Base-by-base conservation (phyloP, 2,888 invertebrate genomes). In the Watsonalla binaria region DNA sequence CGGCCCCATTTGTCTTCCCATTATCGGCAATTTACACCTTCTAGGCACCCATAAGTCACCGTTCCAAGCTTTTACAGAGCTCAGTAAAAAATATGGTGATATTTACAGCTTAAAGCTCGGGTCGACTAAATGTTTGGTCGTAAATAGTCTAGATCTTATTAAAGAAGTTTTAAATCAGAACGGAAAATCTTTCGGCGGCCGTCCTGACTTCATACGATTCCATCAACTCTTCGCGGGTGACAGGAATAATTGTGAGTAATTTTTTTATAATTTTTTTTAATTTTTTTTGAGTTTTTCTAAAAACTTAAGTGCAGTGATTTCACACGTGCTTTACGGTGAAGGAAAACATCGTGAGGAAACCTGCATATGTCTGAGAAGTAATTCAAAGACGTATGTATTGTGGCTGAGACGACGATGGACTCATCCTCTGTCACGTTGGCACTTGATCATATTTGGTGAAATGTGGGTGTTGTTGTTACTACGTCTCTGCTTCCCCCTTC, bases 211-310 rank as follows among this genome's bases (percentile, higher is more conserved):
- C 79, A 78, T 94, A 63, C 89, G 97, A 14, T 97, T 96, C 78
- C 94, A 96, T 73, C 92, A 94, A 62, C 93, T 97, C 7, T 97
- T 97, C 79, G 96, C 95, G 35, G 96, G 96, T 39, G 95, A 96
- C 83, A 91, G 96, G 54, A 96, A 96, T 82, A 96, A 96, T 78
- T 96, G 96, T 97, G 84, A 96, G 97, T 94, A 80, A 59, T 54
- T 57, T 56, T 24, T 24, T 24, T 24, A 1, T 24, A 4, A 2
- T 24, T 24, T 24, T 24, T 2, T 24, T 24, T 24, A 24, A n/a
- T n/a, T n/a, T n/a, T n/a, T n/a, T n/a, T n/a, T n/a, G n/a, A n/a
- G n/a, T n/a, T n/a, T n/a, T n/a, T n/a, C n/a, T n/a, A n/a, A n/a
- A n/a, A n/a, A n/a, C n/a, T n/a, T n/a, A n/a, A n/a, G n/a, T n/a